Evolutionary conservation across 2,113 vertebrate species (phyloP).

Genomic region (Chaetops frenatus): DNA sequence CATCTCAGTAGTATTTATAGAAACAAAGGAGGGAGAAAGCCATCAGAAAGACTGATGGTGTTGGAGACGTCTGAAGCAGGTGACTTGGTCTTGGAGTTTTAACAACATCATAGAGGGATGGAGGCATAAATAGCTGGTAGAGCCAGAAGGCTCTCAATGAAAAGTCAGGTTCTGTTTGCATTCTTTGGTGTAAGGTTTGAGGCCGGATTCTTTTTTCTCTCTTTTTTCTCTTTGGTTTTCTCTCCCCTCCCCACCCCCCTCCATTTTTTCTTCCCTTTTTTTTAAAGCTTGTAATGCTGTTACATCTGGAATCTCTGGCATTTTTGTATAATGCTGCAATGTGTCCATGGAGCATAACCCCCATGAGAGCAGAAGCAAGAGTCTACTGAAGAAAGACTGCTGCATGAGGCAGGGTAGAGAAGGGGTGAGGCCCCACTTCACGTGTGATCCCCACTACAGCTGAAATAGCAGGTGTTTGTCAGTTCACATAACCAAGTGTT

Average conservation of each 20-base stretch:
- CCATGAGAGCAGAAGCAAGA: neutral
- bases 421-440: neutral
- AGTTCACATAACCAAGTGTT: neutral
- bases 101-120: accelerated
- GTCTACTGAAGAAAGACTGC: neutral
- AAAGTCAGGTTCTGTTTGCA: neutral
- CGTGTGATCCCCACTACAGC: neutral
- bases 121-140: neutral
- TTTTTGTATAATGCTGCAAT: accelerated
- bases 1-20: neutral
- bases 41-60: neutral
- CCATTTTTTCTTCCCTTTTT: accelerated
- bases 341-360: neutral
- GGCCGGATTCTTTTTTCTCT: neutral
- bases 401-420: neutral
- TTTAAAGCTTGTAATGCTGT: neutral
- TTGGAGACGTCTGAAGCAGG: neutral
- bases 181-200: neutral
- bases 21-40: neutral
- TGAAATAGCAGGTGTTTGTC: neutral
- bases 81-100: neutral
- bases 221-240: too few species aligned
- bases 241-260: accelerated
- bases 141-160: neutral
- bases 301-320: neutral